Percentiles rank a stretch among this genome's conserved stretches.
phyloP scores from a whole-genome alignment of 1,140 invertebrate species.

The Yoshiicerus persimilis region DNA sequence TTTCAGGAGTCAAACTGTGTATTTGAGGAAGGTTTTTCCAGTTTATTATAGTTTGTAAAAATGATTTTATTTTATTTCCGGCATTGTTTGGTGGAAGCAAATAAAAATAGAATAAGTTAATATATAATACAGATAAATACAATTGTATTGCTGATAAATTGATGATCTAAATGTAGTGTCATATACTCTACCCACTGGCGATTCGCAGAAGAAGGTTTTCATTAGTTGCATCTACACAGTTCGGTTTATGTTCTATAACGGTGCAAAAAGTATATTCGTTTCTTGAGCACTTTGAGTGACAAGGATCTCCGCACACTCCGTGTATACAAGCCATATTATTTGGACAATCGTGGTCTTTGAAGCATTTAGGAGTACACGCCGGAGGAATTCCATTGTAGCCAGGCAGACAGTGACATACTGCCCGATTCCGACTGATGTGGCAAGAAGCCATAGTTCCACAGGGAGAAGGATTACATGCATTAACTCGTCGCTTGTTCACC shows the following conservation, averaged over 20 bases:
- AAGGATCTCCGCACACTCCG: conserved; percentile 46
- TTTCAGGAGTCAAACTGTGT: too few relatives aligned
- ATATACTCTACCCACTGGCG: conserved; percentile 1
- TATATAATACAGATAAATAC: neutral
- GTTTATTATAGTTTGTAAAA: too few relatives aligned
- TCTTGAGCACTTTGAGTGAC: conserved; percentile 47
- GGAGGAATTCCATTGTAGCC: conserved; percentile 49
- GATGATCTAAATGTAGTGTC: neutral
- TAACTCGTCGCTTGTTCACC: conserved; percentile 38
- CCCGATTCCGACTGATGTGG: conserved; percentile 44
- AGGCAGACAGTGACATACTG: conserved; percentile 47
- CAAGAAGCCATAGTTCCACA: conserved; percentile 49
- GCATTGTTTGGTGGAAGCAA: neutral
- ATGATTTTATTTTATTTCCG: neutral
- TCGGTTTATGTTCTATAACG: conserved; percentile 48
- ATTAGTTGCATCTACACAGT: conserved; percentile 49
- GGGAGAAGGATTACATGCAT: conserved; percentile 40
- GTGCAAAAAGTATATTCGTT: conserved; percentile 50
- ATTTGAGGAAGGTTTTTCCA: too few relatives aligned
- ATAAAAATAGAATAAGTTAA: neutral
- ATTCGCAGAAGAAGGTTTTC: conserved; percentile 42
- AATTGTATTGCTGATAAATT: neutral
- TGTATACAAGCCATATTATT: conserved; percentile 46
- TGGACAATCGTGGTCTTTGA: conserved; percentile 48
- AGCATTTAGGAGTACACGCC: conserved; percentile 48